These are phyloP conservation scores for Oryzias curvinotus DNA, from an alignment of 2,113 vertebrate species.

Conservation along the genomic window DNA sequence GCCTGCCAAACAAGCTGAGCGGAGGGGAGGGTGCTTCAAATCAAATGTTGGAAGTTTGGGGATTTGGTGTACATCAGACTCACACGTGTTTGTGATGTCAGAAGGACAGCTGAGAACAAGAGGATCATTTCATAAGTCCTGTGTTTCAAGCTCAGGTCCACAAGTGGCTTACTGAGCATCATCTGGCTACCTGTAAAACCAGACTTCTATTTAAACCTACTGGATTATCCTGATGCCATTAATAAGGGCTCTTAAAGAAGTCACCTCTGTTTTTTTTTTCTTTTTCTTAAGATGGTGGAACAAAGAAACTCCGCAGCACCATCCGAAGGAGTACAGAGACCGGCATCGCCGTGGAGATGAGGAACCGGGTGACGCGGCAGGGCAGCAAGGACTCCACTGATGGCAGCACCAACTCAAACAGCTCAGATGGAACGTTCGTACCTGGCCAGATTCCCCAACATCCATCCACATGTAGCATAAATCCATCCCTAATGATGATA, in stretches of 20 bases:
- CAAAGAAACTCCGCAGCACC: constrained; percentile 96
- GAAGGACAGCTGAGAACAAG: not conserved
- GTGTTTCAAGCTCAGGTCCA: not conserved
- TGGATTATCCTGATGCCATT: constrained; percentile 7
- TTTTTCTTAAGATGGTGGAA: constrained; percentile 82
- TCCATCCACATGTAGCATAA: not conserved
- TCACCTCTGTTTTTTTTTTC: not conserved
- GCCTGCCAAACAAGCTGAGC: constrained; percentile 22
- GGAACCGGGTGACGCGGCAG: constrained; percentile 92
- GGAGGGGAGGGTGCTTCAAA: constrained; percentile 35
- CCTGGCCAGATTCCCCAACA: not conserved
- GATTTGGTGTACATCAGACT: too few species aligned
- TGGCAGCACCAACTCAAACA: constrained; percentile 98
- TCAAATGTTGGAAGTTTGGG: constrained; percentile 15
- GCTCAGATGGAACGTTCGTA: constrained; percentile 96
- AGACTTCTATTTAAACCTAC: not conserved
- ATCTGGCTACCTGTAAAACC: constrained; percentile 2
- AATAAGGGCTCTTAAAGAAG: constrained; percentile 8
- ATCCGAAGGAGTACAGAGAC: constrained; percentile 97
- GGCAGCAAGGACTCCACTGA: constrained; percentile 96
- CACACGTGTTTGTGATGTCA: too few species aligned
- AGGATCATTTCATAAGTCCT: not conserved
- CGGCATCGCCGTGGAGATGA: constrained; percentile 96
- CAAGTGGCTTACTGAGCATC: not conserved
- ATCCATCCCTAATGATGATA: not conserved